These are phyloP conservation scores for Nanger granti DNA, from an alignment of 2,113 vertebrate species.

Conservation along the genomic window DNA sequence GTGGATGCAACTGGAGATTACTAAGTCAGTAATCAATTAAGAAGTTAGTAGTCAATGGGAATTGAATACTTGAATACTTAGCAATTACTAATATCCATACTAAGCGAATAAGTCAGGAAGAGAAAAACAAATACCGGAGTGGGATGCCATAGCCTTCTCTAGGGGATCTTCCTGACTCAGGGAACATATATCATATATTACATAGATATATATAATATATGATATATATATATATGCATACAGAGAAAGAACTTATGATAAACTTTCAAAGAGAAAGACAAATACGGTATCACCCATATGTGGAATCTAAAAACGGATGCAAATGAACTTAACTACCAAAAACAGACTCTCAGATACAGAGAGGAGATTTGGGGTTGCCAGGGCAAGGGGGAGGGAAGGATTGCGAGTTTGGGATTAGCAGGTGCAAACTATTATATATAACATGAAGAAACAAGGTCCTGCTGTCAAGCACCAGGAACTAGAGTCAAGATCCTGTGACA, in stretches of 20 bases:
- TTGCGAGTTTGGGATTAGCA: not conserved
- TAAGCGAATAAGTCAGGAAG: not conserved
- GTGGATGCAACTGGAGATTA: not conserved
- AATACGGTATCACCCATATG: no score
- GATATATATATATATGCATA: not conserved
- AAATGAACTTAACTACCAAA: no score
- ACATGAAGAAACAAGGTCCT: not conserved
- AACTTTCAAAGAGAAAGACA: no score
- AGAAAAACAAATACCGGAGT: not conserved
- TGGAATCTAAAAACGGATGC: no score
- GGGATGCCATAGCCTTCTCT: not conserved
- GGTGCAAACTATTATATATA: not conserved
- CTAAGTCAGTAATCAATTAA: not conserved
- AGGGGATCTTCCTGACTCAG: not conserved
- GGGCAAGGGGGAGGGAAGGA: not conserved
- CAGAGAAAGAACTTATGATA: no score
- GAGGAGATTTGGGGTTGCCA: no score
- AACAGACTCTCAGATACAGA: no score
- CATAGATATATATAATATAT: not conserved
- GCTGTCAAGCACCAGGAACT: not conserved
- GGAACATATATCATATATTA: not conserved
- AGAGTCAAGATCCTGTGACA: not conserved
- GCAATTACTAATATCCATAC: not conserved
- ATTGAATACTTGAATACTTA: not conserved
- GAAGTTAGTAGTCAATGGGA: not conserved